Percentiles rank a stretch among this genome's conserved stretches.
These are phyloP conservation scores for Diglossa cyanea DNA, from an alignment of 2,797 vertebrate genomes.

Conservation along the genomic window DNA sequence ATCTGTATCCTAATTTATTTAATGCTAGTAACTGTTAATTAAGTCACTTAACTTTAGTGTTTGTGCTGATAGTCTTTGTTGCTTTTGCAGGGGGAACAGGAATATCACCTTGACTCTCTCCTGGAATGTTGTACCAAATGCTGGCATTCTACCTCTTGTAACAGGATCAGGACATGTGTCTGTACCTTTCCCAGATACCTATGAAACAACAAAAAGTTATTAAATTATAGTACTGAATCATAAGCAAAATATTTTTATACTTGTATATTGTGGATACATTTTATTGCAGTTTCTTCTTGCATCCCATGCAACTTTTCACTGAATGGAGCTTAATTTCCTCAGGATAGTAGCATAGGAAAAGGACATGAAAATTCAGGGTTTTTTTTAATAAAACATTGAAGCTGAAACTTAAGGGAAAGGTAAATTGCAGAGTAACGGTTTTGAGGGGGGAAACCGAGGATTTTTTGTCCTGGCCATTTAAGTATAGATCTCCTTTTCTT, in stretches of 20 bases:
- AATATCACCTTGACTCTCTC: constrained; percentile 94
- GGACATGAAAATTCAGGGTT: background rate
- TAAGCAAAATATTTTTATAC: constrained; percentile 80
- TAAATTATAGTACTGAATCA: constrained; percentile 81
- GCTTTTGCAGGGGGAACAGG: constrained; percentile 87
- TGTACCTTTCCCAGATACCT: constrained; percentile 92
- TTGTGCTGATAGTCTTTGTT: constrained; percentile 29
- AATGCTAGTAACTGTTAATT: background rate
- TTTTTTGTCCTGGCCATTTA: background rate
- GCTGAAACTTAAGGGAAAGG: constrained; percentile 33
- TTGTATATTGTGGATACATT: constrained; percentile 75
- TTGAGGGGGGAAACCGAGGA: background rate
- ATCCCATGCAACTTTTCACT: constrained; percentile 20
- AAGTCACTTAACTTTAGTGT: background rate
- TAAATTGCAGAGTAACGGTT: background rate
- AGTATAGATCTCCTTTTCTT: constrained; percentile 46
- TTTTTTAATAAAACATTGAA: background rate
- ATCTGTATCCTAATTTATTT: background rate
- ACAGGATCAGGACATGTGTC: constrained; percentile 90
- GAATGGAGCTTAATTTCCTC: constrained; percentile 49
- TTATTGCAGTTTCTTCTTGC: constrained; percentile 65
- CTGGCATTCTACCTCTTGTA: constrained; percentile 94
- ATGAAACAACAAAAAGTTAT: constrained; percentile 91
- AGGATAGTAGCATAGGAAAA: constrained; percentile 5
- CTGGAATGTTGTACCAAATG: constrained; percentile 98